A percentile compares a stretch with the other conserved stretches of the same genome.
Evolutionary conservation across 2,888 invertebrate genomes (phyloP).

Genomic region (Agrotis segetum): DNA sequence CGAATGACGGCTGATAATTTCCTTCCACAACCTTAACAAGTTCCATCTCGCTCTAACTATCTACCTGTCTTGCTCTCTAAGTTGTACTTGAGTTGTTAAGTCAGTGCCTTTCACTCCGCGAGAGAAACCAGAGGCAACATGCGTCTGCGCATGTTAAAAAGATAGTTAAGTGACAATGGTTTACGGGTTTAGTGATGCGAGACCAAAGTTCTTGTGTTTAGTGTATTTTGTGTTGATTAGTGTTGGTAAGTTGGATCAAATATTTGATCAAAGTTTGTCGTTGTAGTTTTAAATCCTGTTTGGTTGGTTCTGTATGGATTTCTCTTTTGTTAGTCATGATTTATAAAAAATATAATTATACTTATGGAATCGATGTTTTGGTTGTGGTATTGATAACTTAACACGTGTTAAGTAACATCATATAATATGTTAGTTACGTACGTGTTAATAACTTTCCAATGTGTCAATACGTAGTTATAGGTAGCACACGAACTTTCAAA

Average conservation of each 20-base stretch:
- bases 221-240: conserved; percentile 68
- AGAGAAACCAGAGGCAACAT: conserved; percentile 57
- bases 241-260: conserved; percentile 53
- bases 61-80: conserved; percentile 72
- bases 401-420: background rate
- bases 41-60: conserved; percentile 67
- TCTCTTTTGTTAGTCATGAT: conserved; percentile 44
- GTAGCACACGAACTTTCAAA: too few relatives aligned
- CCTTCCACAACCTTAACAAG: conserved; percentile 61
- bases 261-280: background rate
- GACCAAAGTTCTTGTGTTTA: conserved; percentile 83
- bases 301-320: conserved; percentile 40
- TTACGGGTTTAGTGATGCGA: conserved; percentile 75
- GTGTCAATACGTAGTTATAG: too few relatives aligned
- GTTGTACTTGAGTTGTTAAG: conserved; percentile 66
- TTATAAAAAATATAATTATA: background rate
- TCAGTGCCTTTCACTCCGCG: conserved; percentile 84
- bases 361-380: background rate
- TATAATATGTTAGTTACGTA: background rate
- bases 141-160: background rate
- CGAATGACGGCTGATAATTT: conserved; percentile 38
- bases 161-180: conserved; percentile 67
- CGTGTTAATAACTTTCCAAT: conserved; percentile 10
- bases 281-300: conserved; percentile 18
- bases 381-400: background rate